Evolutionary conservation across 2,888 invertebrate species (phyloP), one percentile per base, ranked within the genome.

Genomic region (Torymus tubicola): DNA sequence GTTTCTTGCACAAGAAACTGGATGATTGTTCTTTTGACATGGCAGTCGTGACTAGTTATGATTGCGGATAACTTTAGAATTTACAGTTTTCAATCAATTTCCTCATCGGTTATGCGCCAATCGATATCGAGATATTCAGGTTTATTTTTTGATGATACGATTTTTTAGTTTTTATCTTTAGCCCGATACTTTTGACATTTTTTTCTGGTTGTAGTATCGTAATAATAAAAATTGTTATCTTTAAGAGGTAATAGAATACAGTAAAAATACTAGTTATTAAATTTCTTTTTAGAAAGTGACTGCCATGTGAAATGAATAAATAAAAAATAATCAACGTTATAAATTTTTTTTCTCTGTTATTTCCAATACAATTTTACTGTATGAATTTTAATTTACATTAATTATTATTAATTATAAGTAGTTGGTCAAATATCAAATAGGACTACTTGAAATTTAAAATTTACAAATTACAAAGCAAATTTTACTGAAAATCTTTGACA

Each of bases 381-480:
- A 42, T 42, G 42, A 42, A 42, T 42, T 8, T 42, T 42, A 42
- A 42, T 42, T 42, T 42, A 42, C 42, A 58, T 58, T 18, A 12
- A 58, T 58, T 1, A 16, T 42, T 64, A 42, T 42, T 13, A 57
- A 31, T 69, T 69, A 57, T 57, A 69, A 57, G 11, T 57, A 57
- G 16, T n/a, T 55, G 24, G n/a, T 69, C 42, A 64, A 64, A 64
- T 64, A 31, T 14, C 11, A 64, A 16, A 42, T 64, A 42, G 42
- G 42, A 42, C 42, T 42, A 42, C 42, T 42, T 42, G 5, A 42
- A 42, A 42, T 42, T 42, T 42, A 42, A 60, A 60, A 64, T 52
- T 73, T 64, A 61, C 52, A 72, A 72, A 18, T 52, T 42, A 42
- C 42, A 31, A 65, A 50, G n/a, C 60, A 75, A 69, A 69, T 42